phyloP scores from a whole-genome alignment of 2,797 vertebrate species.

The Hypotaenidia philippensis region DNA sequence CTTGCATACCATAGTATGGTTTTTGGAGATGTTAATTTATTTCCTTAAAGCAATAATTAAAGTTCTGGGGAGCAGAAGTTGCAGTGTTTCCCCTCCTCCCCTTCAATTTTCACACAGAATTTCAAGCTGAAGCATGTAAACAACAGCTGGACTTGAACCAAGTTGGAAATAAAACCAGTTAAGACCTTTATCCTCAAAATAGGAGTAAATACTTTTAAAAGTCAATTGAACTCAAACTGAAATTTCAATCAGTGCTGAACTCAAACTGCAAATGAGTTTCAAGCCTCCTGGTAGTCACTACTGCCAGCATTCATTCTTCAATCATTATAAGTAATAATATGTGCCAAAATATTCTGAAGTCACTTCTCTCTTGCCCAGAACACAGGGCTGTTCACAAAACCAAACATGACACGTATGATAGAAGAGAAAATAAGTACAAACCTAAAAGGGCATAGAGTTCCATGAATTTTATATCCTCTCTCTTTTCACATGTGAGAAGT shows the following conservation, averaged over 20 bases:
- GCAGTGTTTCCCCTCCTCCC: neutral
- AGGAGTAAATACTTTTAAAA: neutral
- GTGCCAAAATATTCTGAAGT: neutral
- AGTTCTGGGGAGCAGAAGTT: neutral
- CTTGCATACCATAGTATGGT: neutral
- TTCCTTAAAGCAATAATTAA: neutral
- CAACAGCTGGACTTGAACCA: neutral
- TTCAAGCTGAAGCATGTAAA: neutral
- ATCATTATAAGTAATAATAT: neutral
- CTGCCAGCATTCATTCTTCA: neutral
- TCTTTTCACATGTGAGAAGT: neutral
- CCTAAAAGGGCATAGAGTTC: neutral
- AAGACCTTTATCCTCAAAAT: neutral
- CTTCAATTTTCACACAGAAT: neutral
- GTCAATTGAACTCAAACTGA: neutral
- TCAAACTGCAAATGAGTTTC: neutral
- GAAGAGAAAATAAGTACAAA: too few relatives aligned
- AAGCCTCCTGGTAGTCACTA: neutral
- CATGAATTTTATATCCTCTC: neutral
- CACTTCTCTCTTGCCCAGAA: neutral
- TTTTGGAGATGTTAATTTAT: neutral
- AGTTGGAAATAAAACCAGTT: neutral
- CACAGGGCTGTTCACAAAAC: neutral
- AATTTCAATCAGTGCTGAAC: neutral
- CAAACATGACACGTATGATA: rapidly evolving